Base-by-base conservation (phyloP, 2,113 vertebrate species). In the Paracanthobrama guichenoti region DNA sequence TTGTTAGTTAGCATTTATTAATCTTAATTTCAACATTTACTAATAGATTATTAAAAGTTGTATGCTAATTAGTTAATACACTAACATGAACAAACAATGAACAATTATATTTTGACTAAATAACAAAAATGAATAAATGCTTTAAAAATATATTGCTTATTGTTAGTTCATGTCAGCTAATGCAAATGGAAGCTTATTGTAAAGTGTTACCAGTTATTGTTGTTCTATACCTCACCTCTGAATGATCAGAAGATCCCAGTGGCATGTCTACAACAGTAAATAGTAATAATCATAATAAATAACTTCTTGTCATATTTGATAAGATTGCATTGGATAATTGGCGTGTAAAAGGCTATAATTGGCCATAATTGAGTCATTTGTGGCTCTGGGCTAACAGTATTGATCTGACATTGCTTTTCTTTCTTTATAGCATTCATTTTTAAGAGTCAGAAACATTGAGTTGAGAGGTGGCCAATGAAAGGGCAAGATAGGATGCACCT, bases 401-500 rank as follows among this genome's bases (percentile, higher is more conserved):
- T 26, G 55, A 44, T 24, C 35, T 62, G 22, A 24, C 55, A 60
- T 44, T 60, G 35, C 42, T 39, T 60, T 42, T 79, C 55, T 57
- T 77, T 39, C 53, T 42, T 42, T 13, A 42, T 14, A 79, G 66
- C 22, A 31, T 66, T 48, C 26, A 75, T 39, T 7, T 75, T 50
- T 75, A 28, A 31, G 24, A 18, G 46, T 75, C 44, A 46, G 42
- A 72, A 73, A 73, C 69, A 46, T 16, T 9, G 16, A 75, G 46
- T 24, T 48, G 26, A 75, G 46, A 50, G 46, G 26, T 31, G 26
- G 16, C 46, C 73, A 53, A 2, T 42, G 22, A 75, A 81, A 82
- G n/a, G 59, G 35, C 20, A 66, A 35, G 87, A 88, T 91, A 90
- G 89, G 85, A 79, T 78, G 87, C 5, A 55, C 42, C 80, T 82